phyloP scores from a whole-genome alignment of 2,888 invertebrate species.

The Euproctis similis region DNA sequence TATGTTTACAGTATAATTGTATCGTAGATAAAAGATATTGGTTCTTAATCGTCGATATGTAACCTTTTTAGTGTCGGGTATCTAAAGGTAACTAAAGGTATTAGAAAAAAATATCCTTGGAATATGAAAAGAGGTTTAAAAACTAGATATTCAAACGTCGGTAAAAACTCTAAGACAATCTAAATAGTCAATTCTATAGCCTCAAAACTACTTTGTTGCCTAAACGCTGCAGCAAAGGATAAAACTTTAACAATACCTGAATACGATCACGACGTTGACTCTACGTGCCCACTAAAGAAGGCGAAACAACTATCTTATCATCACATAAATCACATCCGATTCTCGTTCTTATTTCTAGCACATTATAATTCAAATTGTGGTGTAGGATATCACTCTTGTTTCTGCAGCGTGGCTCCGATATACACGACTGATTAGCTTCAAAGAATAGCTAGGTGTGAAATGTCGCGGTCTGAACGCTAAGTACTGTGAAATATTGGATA shows the following conservation, averaged over 20 bases:
- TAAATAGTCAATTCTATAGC: too few species aligned
- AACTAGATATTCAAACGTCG: too few species aligned
- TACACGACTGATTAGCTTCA: constrained; percentile 18
- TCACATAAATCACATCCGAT: constrained; percentile 2
- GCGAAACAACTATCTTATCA: constrained; percentile 18
- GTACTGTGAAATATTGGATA: constrained; percentile 34
- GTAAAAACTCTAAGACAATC: too few species aligned
- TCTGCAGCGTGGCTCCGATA: constrained; percentile 7
- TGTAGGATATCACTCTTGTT: constrained; percentile 4
- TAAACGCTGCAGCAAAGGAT: constrained; percentile 15
- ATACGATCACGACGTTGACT: constrained; percentile 24
- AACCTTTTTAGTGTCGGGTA: too few species aligned
- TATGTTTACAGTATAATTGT: too few species aligned
- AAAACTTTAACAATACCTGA: constrained; percentile 17
- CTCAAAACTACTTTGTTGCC: constrained; percentile 6
- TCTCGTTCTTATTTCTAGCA: constrained; percentile 1
- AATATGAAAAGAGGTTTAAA: too few species aligned
- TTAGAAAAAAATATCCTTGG: too few species aligned
- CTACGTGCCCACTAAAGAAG: constrained; percentile 9
- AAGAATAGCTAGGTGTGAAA: constrained; percentile 34
- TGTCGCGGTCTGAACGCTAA: constrained; percentile 33
- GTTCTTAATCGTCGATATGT: too few species aligned
- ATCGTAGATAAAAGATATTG: too few species aligned
- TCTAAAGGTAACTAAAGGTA: too few species aligned
- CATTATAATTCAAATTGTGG: constrained; percentile 4